Evolutionary conservation across 2,888 invertebrate species (phyloP).

Genomic region (Ypsolopha scabrella): DNA sequence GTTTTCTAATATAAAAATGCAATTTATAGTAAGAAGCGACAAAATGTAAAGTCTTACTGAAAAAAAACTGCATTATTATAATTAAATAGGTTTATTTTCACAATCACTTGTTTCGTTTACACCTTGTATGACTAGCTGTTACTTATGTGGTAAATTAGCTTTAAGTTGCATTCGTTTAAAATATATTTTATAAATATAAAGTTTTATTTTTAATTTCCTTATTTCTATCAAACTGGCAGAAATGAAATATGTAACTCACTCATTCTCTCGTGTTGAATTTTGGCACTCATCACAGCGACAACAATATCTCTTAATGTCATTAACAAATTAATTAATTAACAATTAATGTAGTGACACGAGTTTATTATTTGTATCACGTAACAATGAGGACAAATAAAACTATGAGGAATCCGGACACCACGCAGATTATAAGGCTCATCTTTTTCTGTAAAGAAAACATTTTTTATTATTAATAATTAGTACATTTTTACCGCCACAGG

Average conservation of each 20-base stretch:
- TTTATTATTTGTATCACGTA: neutral
- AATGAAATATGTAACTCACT: neutral
- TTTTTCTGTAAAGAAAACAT: slow-evolving; percentile 42
- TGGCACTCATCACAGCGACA: neutral
- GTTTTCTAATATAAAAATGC: too few species aligned
- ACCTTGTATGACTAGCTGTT: slow-evolving; percentile 1
- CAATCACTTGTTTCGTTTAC: neutral
- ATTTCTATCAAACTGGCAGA: neutral
- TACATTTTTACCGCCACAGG: neutral
- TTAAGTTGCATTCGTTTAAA: neutral
- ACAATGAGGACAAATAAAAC: slow-evolving; percentile 43
- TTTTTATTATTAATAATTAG: neutral
- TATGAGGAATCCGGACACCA: slow-evolving; percentile 38
- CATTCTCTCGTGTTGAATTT: neutral
- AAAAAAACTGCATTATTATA: too few species aligned
- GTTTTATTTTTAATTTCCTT: neutral
- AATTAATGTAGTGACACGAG: neutral
- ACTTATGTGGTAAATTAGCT: slow-evolving; percentile 1
- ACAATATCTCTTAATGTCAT: neutral
- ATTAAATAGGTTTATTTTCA: neutral
- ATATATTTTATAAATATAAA: neutral
- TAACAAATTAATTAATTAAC: neutral
- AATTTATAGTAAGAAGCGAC: too few species aligned
- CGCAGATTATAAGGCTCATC: slow-evolving; percentile 40
- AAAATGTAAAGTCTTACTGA: too few species aligned